Evolutionary conservation across 2,888 invertebrate species (phyloP).

Genomic region (Drosophila rubida): DNA sequence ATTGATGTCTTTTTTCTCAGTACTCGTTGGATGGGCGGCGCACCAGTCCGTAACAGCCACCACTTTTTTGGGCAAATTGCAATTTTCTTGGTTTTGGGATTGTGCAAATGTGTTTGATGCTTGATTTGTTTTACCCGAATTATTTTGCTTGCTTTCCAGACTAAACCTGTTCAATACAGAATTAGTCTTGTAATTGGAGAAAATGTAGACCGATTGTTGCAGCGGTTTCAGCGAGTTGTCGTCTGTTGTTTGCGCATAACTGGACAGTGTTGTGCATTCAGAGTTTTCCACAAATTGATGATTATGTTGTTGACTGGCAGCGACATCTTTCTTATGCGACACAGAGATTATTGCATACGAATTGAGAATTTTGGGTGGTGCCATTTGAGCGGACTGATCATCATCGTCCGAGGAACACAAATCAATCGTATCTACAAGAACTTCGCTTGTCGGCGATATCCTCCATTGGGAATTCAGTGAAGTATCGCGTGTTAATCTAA

Average conservation of each 20-base stretch:
- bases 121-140: conserved; percentile 46
- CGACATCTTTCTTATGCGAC: conserved; percentile 36
- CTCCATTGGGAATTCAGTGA: conserved; percentile 83
- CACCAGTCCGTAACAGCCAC: conserved; percentile 67
- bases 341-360: conserved; percentile 51
- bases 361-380: conserved; percentile 34
- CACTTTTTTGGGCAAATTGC: conserved; percentile 65
- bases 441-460: conserved; percentile 82
- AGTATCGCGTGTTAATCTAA: conserved; percentile 83
- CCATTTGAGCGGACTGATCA: conserved; percentile 26
- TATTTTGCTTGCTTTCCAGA: conserved; percentile 53
- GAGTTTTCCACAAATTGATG: conserved; percentile 9
- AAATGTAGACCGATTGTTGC: conserved; percentile 83
- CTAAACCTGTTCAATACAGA: conserved; percentile 68
- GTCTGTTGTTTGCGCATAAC: conserved; percentile 40
- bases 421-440: conserved; percentile 87
- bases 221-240: conserved; percentile 76
- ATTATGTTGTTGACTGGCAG: conserved; percentile 32
- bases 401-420: conserved; percentile 90
- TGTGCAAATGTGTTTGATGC: conserved; percentile 57
- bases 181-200: conserved; percentile 82
- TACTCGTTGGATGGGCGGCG: conserved; percentile 58
- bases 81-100: conserved; percentile 81
- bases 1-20: conserved; percentile 59
- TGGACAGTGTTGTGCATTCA: conserved; percentile 35